phyloP scores from a whole-genome alignment of 2,797 vertebrate species.

The Prunella strophiata region DNA sequence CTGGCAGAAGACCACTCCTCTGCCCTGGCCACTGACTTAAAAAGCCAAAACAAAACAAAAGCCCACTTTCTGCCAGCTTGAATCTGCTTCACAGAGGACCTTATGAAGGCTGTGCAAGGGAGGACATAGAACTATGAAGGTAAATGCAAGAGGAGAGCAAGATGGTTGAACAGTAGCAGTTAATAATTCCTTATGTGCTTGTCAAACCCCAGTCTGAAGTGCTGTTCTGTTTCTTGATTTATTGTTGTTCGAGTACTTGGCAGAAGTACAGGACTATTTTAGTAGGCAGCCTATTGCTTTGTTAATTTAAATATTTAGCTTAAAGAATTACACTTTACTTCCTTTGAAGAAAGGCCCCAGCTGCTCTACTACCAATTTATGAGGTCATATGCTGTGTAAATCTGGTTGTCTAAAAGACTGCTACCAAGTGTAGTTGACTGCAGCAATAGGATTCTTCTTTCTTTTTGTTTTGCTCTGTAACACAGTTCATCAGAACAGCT shows the following conservation, averaged over 20 bases:
- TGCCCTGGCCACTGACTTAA: background rate
- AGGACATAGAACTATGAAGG: background rate
- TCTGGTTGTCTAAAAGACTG: background rate
- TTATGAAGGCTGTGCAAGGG: background rate
- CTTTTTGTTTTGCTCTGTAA: background rate
- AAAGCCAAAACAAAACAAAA: background rate
- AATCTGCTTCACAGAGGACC: background rate
- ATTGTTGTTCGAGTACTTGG: slow-evolving; percentile 11
- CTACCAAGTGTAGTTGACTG: background rate
- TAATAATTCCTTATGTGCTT: background rate
- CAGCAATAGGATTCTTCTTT: background rate
- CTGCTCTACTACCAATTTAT: background rate
- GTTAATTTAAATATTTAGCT: slow-evolving; percentile 27
- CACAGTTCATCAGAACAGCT: background rate
- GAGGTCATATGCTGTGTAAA: background rate
- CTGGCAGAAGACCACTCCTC: background rate
- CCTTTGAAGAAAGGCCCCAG: background rate
- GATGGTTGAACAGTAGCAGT: background rate
- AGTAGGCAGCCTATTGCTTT: background rate
- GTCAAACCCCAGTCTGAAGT: background rate
- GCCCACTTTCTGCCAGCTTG: background rate
- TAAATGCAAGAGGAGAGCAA: background rate
- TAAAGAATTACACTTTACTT: slow-evolving; percentile 7
- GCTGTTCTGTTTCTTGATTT: slow-evolving; percentile 7
- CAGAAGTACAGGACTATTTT: slow-evolving; percentile 9